These are phyloP conservation scores for Folsomia manolachei DNA, from an alignment of 2,888 invertebrate species.

Conservation along the genomic window DNA sequence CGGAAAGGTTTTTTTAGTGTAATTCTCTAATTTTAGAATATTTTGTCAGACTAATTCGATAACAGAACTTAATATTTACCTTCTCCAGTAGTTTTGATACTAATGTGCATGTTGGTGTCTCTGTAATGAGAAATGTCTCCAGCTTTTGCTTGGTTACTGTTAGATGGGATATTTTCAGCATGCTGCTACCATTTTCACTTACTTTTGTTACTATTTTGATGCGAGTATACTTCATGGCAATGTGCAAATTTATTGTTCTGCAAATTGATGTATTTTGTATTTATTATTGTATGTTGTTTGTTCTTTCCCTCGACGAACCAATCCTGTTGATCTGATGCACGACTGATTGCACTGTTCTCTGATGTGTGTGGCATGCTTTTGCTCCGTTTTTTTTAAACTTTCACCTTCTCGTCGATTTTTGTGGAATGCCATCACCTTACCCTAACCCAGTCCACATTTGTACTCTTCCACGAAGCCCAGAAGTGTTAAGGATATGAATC, in stretches of 20 bases:
- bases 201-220: too few relatives aligned
- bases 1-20: too few relatives aligned
- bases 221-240: too few relatives aligned
- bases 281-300: conserved; percentile 3
- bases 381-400: background rate
- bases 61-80: too few relatives aligned
- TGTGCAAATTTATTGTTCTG: background rate
- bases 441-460: background rate
- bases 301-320: background rate
- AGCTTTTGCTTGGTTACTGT: too few relatives aligned
- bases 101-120: too few relatives aligned
- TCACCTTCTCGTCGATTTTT: background rate
- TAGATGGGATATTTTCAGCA: too few relatives aligned
- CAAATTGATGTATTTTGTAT: background rate
- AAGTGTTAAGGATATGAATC: conserved; percentile 35
- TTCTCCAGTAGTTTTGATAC: too few relatives aligned
- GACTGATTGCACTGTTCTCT: conserved; percentile 8
- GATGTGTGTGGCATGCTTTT: background rate
- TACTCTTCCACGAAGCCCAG: background rate
- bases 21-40: too few relatives aligned
- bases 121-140: too few relatives aligned
- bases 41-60: too few relatives aligned
- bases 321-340: background rate
- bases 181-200: too few relatives aligned
- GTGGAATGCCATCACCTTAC: background rate